Conservation (phyloP, 2,797 vertebrate genomes). For the Pampus argenteus region DNA sequence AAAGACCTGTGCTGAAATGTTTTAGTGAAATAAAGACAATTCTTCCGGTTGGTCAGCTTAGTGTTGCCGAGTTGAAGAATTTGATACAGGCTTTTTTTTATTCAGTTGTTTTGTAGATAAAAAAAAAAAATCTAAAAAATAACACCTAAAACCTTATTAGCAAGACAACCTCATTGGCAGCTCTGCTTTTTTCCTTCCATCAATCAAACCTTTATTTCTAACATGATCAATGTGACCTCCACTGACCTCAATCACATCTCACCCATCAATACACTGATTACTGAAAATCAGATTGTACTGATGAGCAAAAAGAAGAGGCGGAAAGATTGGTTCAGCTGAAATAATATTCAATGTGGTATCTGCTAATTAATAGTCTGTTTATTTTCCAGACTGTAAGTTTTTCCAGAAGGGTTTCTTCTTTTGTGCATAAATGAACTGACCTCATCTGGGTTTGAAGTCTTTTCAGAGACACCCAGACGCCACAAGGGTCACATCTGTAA, state of each 20-base stretch:
- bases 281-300: slow-evolving; percentile 25
- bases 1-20: not conserved
- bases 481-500: slow-evolving; percentile 1
- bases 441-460: not conserved
- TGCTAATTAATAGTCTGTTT: not conserved
- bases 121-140: slow-evolving; percentile 20
- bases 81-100: not conserved
- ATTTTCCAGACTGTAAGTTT: slow-evolving; percentile 4
- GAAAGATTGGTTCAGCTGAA: not conserved
- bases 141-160: slow-evolving; percentile 6
- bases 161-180: not conserved
- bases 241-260: slow-evolving; percentile 16
- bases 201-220: not conserved
- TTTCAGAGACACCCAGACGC: not conserved
- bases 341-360: not conserved
- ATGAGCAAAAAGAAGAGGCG: slow-evolving; percentile 4
- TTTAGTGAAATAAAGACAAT: not conserved
- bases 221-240: slow-evolving; percentile 24
- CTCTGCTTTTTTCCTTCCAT: not conserved
- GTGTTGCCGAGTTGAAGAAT: not conserved
- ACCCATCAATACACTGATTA: slow-evolving; percentile 14
- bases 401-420: not conserved
- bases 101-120: not conserved
- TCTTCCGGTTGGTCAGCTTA: not conserved
- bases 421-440: slow-evolving; percentile 4